Conservation (phyloP, 2,113 vertebrate species). For the Thunnus maccoyii region DNA sequence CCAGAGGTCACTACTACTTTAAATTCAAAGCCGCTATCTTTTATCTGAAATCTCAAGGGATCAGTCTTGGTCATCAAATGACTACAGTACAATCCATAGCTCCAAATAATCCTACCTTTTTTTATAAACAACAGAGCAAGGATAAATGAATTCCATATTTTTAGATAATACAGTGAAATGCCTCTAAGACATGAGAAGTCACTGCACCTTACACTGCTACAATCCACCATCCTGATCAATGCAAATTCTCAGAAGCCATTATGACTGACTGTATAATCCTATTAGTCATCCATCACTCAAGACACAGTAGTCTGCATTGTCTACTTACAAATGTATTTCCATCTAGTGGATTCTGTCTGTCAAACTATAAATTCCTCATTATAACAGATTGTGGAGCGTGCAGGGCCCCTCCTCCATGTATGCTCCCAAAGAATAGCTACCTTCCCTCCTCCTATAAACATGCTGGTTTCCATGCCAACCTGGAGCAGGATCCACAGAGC, state of each 20-base stretch:
- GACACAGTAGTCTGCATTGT: background rate
- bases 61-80: constrained; percentile 1
- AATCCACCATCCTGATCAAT: constrained; percentile 26
- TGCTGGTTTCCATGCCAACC: constrained; percentile 78
- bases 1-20: constrained; percentile 65
- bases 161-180: constrained; percentile 2
- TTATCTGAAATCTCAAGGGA: background rate
- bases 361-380: constrained; percentile 8
- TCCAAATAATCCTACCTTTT: background rate
- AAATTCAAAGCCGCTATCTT: constrained; percentile 28
- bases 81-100: background rate
- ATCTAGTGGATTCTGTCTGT: constrained; percentile 15
- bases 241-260: background rate
- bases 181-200: background rate
- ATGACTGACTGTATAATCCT: background rate
- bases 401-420: constrained; percentile 5
- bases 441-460: constrained; percentile 71
- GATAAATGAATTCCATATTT: background rate
- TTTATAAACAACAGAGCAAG: background rate
- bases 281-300: constrained; percentile 1
- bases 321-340: constrained; percentile 3
- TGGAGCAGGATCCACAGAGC: constrained; percentile 65
- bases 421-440: constrained; percentile 20
- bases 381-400: constrained; percentile 4
- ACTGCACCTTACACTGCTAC: background rate